Evolutionary conservation across 1,140 invertebrate genomes (phyloP), one percentile per base, ranked within the genome.

Genomic region (Probaryconus sp.): DNA sequence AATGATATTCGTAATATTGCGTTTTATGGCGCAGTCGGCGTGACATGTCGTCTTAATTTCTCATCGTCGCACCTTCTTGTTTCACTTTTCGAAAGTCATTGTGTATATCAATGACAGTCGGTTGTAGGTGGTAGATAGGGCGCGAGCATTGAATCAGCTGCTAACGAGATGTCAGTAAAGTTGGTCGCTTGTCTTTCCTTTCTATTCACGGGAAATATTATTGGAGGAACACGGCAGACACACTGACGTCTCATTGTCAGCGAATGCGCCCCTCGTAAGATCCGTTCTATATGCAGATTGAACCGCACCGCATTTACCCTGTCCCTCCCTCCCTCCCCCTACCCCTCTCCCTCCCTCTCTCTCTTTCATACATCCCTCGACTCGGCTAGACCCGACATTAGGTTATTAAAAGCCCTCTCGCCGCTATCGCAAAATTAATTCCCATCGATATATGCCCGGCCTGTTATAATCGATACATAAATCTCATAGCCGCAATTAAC

Each of bases 261-360:
- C 63, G 24, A 14, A 24, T 9, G 40, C 43, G 45, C 31, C 63
- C 63, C 26, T 55, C 51, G 17, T 50, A 56, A 67, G 50, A 67
- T 56, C 43, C 63, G 51, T 56, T 67, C 51, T 67, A 56, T 67
- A 67, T 67, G 63, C 63, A 67, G 63, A 67, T 67, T 56, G 63
- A 33, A 16, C 31, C 30, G 35, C 7, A 37, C 37, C 28, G 24
- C 26, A 14, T 56, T 43, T 43, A 56, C 10, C 24, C 21, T 31
- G 3, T 18, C 38, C 51, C 24, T 42, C 24, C 33, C 2, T 13
- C 14, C 9, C 21, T 4, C 21, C 21, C 21, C 21, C 21, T 7
- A 24, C 3, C 21, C n/a, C n/a, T n/a, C n/a, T n/a, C n/a, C n/a
- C n/a, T n/a, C n/a, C n/a, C n/a, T n/a, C n/a, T n/a, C n/a, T n/a